These are phyloP conservation scores for Holacanthella duospinosa DNA, from an alignment of 2,888 invertebrate genomes.

Conservation along the genomic window DNA sequence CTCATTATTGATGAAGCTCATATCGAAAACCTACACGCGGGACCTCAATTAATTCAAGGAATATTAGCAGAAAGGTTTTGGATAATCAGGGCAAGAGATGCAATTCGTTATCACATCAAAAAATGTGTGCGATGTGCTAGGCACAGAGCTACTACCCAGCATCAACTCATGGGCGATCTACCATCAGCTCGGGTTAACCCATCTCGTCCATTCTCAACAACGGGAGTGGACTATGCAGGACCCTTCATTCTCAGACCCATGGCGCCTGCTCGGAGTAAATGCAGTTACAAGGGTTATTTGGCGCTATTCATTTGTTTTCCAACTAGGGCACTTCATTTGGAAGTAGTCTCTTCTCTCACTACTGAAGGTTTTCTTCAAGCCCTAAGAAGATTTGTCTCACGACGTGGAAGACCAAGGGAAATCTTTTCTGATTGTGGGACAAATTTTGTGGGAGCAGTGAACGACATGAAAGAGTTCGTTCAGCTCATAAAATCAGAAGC, in stretches of 20 bases:
- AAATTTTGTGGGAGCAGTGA: conserved; percentile 24
- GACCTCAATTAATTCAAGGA: not conserved
- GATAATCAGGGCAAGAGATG: not conserved
- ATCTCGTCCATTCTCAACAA: conserved; percentile 33
- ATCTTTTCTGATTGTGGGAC: conserved; percentile 22
- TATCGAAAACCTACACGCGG: not conserved
- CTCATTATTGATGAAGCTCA: not conserved
- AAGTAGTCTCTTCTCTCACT: conserved; percentile 10
- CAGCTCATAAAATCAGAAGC: too few species aligned
- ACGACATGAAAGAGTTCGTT: too few species aligned
- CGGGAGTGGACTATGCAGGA: conserved; percentile 28
- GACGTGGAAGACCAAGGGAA: conserved; percentile 9
- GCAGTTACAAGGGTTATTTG: conserved; percentile 34
- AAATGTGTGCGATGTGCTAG: not conserved
- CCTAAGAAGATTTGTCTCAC: conserved; percentile 8
- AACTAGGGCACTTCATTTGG: conserved; percentile 38
- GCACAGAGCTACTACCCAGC: not conserved
- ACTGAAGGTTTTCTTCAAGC: conserved; percentile 8
- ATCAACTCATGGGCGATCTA: conserved; percentile 11
- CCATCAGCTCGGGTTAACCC: conserved; percentile 31
- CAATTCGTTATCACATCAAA: not conserved
- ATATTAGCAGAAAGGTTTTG: not conserved
- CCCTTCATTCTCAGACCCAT: conserved; percentile 22
- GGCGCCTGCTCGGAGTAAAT: conserved; percentile 19
- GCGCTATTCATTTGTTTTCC: conserved; percentile 38